These are phyloP conservation scores for Nemoura dubitans DNA, from an alignment of 2,888 invertebrate species.

Conservation along the genomic window DNA sequence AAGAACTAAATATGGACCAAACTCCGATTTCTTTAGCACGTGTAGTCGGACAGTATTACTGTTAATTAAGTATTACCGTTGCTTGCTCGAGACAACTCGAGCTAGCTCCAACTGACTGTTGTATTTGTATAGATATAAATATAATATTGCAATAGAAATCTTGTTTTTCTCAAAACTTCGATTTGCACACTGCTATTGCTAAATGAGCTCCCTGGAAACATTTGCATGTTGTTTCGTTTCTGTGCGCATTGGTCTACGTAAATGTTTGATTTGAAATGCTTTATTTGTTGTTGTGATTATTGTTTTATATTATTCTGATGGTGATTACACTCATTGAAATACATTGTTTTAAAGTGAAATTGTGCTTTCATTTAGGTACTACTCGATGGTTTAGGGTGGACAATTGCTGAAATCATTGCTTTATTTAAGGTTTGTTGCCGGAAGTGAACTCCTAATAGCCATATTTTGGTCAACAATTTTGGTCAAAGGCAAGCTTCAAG, in stretches of 20 bases:
- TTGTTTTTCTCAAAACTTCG: neutral
- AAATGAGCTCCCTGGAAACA: no score
- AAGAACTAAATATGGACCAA: neutral
- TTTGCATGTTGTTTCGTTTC: neutral
- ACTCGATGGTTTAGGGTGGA: no score
- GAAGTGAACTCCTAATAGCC: no score
- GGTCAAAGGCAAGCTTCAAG: no score
- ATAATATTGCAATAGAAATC: neutral
- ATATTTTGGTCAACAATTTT: no score
- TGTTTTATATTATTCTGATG: neutral
- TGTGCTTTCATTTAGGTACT: no score
- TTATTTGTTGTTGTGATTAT: constrained; percentile 1
- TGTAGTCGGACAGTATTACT: neutral
- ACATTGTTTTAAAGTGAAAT: no score
- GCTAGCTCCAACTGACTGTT: neutral
- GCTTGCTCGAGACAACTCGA: neutral
- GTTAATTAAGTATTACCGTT: neutral
- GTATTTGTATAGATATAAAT: neutral
- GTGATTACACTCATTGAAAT: neutral
- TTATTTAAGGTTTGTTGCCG: no score
- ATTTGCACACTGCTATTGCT: neutral
- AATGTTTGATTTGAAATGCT: neutral
- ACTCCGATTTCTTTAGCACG: neutral
- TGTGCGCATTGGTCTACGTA: neutral
- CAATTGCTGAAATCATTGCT: no score